A percentile compares a stretch with the other conserved stretches of the same genome.
Conservation (phyloP, 1,140 invertebrate genomes). For the Drosophila pallidifrons region DNA sequence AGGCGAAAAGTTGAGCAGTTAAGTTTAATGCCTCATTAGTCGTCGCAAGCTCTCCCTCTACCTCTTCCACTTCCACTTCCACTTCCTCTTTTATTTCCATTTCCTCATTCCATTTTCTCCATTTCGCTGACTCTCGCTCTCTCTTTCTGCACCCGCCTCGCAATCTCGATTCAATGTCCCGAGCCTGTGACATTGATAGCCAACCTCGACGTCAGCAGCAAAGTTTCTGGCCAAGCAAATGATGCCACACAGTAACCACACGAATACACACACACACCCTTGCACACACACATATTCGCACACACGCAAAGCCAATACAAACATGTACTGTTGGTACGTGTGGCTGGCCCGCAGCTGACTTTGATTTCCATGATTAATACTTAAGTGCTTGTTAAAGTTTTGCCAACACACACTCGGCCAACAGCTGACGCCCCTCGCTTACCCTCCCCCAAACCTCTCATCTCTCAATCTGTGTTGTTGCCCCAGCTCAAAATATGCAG, state of each 20-base stretch:
- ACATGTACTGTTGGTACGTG: slow-evolving; percentile 27
- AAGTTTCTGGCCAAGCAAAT: slow-evolving; percentile 63
- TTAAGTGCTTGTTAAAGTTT: slow-evolving; percentile 83
- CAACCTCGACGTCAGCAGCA: slow-evolving; percentile 51
- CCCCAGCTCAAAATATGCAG: slow-evolving; percentile 58
- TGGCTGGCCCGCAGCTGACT: slow-evolving; percentile 56
- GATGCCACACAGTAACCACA: slow-evolving; percentile 42
- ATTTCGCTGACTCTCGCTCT: neutral
- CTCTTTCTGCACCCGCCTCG: neutral
- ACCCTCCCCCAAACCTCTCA: neutral
- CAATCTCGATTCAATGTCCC: slow-evolving; percentile 21
- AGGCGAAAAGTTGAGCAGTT: slow-evolving; percentile 83
- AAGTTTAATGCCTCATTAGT: slow-evolving; percentile 83
- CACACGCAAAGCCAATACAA: slow-evolving; percentile 12
- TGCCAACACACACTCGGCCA: slow-evolving; percentile 34
- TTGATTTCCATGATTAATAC: slow-evolving; percentile 83
- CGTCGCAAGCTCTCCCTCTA: slow-evolving; percentile 36
- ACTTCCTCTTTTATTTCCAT: neutral
- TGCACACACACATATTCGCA: slow-evolving; percentile 5
- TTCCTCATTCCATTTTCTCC: neutral
- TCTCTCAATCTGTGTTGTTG: neutral
- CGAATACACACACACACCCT: slow-evolving; percentile 33
- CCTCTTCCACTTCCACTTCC: neutral
- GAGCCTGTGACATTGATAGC: slow-evolving; percentile 73
- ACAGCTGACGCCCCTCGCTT: slow-evolving; percentile 25